Base-by-base conservation (phyloP, 2,888 invertebrate species). In the Sycophila texana region DNA sequence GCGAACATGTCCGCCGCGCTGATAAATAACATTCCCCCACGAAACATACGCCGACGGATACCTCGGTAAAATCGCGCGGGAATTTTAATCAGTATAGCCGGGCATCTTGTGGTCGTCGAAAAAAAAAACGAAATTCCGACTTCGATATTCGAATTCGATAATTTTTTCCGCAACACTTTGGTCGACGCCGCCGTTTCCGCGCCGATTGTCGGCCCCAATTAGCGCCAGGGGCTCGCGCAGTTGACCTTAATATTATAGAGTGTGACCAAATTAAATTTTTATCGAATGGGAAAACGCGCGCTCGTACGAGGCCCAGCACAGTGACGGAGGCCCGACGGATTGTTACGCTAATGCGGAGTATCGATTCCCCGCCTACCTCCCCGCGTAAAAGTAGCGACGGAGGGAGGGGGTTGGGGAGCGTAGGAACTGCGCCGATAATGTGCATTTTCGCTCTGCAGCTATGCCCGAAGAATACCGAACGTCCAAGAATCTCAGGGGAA, bases 331-430 rank as follows among this genome's bases (percentile, higher is more conserved):
- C 55, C 18, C 5, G 68, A 30, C 55, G 67, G 30, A 76, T 76
- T 76, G 75, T 70, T 76, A 70, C 75, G 75, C 68, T 76, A 76
- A 76, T 70, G 75, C 75, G 68, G 75, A 76, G 75, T 76, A 68
- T 68, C 14, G 22, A 60, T 26, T 39, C 30, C 14, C 60, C 26
- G 1, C 47, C 1, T 39, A 5, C 53, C 2, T 16, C 22, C 30
- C 12, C 14, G n/a, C 20, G 72, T 5, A 26, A 61, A 39, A 66
- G 66, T 39, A 10, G 39, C n/a, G n/a, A n/a, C n/a, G n/a, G n/a
- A 7, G 39, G 7, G 39, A 0, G 7, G 10, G 63, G 16, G 39
- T 18, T 18, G 39, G 39, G 7, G 30, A 39, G 16, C 26, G 60
- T 30, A 7, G 5, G 16, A 4, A 18, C 63, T 10, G 47, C 39